Base-by-base conservation (phyloP, 2,888 invertebrate species). In the Platycnemis pennipes region DNA sequence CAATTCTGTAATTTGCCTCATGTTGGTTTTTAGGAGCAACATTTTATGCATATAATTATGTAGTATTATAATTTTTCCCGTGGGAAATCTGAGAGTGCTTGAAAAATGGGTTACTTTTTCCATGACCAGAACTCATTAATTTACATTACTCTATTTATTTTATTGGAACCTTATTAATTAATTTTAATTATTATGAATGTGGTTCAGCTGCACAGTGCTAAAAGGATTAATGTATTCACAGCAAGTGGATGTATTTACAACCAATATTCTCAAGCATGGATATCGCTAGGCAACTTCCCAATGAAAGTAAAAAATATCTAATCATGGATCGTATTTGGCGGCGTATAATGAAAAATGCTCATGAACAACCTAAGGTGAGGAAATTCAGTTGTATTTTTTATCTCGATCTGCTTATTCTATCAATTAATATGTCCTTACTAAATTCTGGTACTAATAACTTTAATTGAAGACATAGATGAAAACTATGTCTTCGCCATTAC, bases 241-340 rank as follows among this genome's bases (percentile, higher is more conserved):
- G 98, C 95, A 97, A 98, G 95, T 98, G 98, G 98, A 97, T 98
- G 97, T 98, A 98, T 95, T 96, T 98, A 95, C 98, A 98, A 96
- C 98, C 98, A 0, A 98, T 98, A 95, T 98, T 98, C 96, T 97
- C 98, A 0, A 98, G 98, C 8, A 98, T 98, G 95, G 98, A 98
- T 96, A 98, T 98, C 94, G 98, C 97, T 94, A 97, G 97, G 0
- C 98, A 98, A 96, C 96, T 99, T 96, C 98, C 98, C 0, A 96
- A 97, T 8, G 98, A 98, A 96, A 97, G 98, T 31, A 98, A 98
- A 96, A 98, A 98, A 96, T 98, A 98, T 96, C 97, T 97, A 77
- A 97, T 98, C 16, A 98, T 98, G 97, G 98, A 98, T 96, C 97
- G 98, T 69, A 98, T 98, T 95, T 98, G 98, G 98, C 97, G 98